Conservation (phyloP, 2,797 vertebrate species). For the Hyperoplus lanceolatus region DNA sequence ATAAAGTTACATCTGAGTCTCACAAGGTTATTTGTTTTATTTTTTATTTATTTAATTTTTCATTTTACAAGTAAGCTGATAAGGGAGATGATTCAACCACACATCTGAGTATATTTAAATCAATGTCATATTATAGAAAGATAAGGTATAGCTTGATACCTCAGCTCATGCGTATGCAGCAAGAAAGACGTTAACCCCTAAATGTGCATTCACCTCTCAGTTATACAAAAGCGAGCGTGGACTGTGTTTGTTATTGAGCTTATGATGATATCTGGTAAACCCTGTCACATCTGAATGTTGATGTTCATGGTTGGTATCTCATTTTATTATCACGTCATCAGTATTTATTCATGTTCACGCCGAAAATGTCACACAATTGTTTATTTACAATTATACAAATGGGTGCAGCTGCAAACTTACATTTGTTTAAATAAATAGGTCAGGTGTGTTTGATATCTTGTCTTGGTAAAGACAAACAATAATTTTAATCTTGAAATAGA, state of each 20-base stretch:
- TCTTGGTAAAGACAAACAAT: neutral
- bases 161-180: neutral
- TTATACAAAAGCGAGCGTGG: neutral
- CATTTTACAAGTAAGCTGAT: neutral
- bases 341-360: neutral
- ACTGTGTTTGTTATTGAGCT: neutral
- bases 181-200: neutral
- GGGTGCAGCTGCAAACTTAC: neutral
- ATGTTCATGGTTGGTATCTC: neutral
- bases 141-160: neutral
- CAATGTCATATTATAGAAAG: conserved; percentile 12
- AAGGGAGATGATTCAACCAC: neutral
- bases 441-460: neutral
- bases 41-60: neutral
- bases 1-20: neutral
- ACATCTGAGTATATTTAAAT: conserved; percentile 8
- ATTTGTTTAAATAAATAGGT: neutral
- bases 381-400: neutral
- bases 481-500: neutral
- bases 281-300: neutral
- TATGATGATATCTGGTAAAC: neutral
- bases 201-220: conserved; percentile 8
- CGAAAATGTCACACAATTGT: neutral
- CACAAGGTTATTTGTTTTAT: neutral
- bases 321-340: conserved; percentile 7